phyloP scores from a whole-genome alignment of 2,888 invertebrate species.

The Andrena dorsata region DNA sequence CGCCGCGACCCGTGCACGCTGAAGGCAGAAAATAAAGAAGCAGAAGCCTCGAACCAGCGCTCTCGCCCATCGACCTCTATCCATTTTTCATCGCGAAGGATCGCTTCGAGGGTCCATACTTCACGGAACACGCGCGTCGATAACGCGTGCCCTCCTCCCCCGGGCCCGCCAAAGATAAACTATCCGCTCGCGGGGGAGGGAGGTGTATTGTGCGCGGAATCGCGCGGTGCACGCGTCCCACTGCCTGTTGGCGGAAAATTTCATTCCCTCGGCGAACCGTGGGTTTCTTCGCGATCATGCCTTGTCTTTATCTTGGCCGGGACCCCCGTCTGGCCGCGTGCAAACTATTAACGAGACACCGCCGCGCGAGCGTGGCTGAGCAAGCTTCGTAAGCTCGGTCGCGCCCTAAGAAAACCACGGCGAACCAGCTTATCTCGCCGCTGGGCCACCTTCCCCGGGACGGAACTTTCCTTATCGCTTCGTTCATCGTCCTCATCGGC shows the following conservation, averaged over 20 bases:
- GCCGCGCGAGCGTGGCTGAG: background rate
- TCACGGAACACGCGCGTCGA: constrained; percentile 28
- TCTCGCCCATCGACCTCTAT: constrained; percentile 18
- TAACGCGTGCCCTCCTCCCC: constrained; percentile 36
- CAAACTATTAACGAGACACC: constrained; percentile 53
- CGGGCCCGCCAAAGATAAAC: constrained; percentile 31
- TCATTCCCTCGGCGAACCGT: constrained; percentile 17
- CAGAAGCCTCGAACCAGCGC: constrained; percentile 1
- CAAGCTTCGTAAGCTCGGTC: constrained; percentile 31
- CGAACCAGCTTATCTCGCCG: constrained; percentile 60
- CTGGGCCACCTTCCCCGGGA: constrained; percentile 51
- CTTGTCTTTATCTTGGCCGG: constrained; percentile 46
- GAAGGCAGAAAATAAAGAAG: background rate
- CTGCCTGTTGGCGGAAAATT: constrained; percentile 17
- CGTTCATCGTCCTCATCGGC: constrained; percentile 71
- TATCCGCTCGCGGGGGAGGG: background rate
- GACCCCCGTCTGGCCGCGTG: constrained; percentile 6
- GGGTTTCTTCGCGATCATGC: constrained; percentile 46
- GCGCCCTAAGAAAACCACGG: constrained; percentile 42
- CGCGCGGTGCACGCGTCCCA: background rate
- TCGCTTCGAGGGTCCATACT: constrained; percentile 14
- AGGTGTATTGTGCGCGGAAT: background rate
- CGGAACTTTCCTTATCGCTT: constrained; percentile 68
- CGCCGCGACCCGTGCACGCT: background rate
- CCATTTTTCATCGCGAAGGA: constrained; percentile 36